These are phyloP conservation scores for Aptenodytes patagonicus DNA, from an alignment of 2,113 vertebrate genomes.

Conservation along the genomic window DNA sequence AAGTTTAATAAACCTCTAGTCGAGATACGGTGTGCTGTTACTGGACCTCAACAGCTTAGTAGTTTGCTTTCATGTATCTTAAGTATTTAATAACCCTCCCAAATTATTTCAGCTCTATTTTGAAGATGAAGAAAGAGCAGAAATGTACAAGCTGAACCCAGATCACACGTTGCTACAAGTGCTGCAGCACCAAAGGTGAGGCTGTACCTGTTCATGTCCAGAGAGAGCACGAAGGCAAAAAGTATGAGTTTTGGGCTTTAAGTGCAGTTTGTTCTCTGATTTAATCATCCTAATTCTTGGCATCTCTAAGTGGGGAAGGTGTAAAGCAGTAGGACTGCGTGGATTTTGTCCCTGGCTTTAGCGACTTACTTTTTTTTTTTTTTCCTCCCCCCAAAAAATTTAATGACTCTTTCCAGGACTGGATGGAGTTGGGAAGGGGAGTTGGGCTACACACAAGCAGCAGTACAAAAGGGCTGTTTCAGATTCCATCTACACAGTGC, in stretches of 20 bases:
- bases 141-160: conserved; percentile 75
- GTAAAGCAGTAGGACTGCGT: not conserved
- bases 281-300: not conserved
- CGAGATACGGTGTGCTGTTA: not conserved
- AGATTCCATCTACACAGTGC: not conserved
- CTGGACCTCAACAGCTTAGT: not conserved
- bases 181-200: conserved; percentile 86
- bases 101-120: conserved; percentile 83
- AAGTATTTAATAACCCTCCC: not conserved
- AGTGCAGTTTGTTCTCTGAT: not conserved
- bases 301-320: not conserved
- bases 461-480: not conserved
- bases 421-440: not conserved
- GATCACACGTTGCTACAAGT: conserved; percentile 75
- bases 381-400: rapidly evolving
- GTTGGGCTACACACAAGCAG: not conserved
- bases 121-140: conserved; percentile 82
- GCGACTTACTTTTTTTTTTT: rapidly evolving
- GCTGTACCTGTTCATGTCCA: not conserved
- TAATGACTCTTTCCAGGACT: not conserved
- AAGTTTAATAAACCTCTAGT: not conserved
- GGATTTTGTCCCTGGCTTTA: not conserved
- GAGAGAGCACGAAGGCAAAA: not conserved
- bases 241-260: not conserved
- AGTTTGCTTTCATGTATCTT: not conserved